Percentiles rank a stretch among this genome's conserved stretches.
phyloP scores from a whole-genome alignment of 1,140 invertebrate species.

The Battus philenor region DNA sequence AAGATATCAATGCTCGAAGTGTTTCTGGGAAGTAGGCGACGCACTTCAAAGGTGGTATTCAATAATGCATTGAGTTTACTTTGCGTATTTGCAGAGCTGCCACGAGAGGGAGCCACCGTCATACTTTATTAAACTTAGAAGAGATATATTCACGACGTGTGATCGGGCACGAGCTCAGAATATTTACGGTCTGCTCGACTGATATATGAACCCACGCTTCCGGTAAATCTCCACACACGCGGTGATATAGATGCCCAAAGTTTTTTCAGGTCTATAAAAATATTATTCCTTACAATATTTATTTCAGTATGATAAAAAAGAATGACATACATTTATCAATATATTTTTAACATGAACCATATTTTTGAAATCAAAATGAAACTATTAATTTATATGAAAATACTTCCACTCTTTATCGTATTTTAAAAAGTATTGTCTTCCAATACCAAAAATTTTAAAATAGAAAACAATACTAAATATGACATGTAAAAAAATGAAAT shows the following conservation, averaged over 20 bases:
- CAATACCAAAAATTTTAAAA: too few species aligned
- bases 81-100: constrained; percentile 34
- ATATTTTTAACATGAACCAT: too few species aligned
- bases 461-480: too few species aligned
- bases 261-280: too few species aligned
- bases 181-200: constrained; percentile 44
- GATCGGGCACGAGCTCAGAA: constrained; percentile 25
- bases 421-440: too few species aligned
- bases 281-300: too few species aligned
- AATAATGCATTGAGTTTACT: constrained; percentile 44
- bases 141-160: constrained; percentile 31
- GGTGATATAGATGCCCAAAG: background rate
- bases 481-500: too few species aligned
- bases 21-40: constrained; percentile 17
- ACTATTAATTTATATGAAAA: too few species aligned
- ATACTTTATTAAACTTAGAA: constrained; percentile 39
- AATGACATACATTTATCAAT: too few species aligned
- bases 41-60: constrained; percentile 32
- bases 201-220: constrained; percentile 47
- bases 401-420: too few species aligned
- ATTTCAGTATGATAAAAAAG: too few species aligned
- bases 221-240: constrained; percentile 18
- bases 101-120: constrained; percentile 25
- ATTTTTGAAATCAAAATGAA: too few species aligned
- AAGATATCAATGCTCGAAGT: constrained; percentile 7